Conservation (phyloP, 2,797 vertebrate species). For the Argya squamiceps region DNA sequence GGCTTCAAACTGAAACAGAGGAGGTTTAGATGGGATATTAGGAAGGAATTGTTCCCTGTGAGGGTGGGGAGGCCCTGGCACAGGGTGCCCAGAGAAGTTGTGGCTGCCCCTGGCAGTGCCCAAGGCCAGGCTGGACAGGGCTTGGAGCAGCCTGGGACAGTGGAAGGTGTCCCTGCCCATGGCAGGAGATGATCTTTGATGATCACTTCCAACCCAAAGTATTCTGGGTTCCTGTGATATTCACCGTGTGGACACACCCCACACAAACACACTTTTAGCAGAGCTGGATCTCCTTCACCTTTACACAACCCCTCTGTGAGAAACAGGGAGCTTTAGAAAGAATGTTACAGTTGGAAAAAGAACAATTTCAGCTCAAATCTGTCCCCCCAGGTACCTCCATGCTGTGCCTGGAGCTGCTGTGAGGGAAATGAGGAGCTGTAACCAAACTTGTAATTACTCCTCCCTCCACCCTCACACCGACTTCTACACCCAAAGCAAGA, state of each 20-base stretch:
- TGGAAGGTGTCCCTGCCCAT: background rate
- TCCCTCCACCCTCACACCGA: background rate
- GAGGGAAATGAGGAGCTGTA: background rate
- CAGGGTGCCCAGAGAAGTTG: background rate
- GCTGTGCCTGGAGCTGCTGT: background rate
- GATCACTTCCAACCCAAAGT: background rate
- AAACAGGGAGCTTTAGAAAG: background rate
- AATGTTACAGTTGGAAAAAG: background rate
- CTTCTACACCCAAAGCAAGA: background rate
- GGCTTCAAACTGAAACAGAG: background rate
- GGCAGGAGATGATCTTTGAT: background rate
- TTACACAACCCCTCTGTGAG: background rate
- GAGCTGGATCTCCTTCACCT: background rate
- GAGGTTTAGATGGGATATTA: rapidly evolving
- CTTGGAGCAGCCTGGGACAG: rapidly evolving
- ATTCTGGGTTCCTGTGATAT: background rate
- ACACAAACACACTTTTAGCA: background rate
- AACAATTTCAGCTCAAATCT: background rate
- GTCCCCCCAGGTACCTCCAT: background rate
- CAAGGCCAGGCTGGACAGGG: rapidly evolving
- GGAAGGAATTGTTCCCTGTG: background rate
- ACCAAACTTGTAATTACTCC: background rate
- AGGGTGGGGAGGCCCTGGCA: no score
- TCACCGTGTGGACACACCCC: background rate
- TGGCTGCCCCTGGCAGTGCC: rapidly evolving